A percentile compares a stretch with the other conserved stretches of the same genome.
phyloP scores from a whole-genome alignment of 2,113 vertebrate species.

The Cyprinus carpio region DNA sequence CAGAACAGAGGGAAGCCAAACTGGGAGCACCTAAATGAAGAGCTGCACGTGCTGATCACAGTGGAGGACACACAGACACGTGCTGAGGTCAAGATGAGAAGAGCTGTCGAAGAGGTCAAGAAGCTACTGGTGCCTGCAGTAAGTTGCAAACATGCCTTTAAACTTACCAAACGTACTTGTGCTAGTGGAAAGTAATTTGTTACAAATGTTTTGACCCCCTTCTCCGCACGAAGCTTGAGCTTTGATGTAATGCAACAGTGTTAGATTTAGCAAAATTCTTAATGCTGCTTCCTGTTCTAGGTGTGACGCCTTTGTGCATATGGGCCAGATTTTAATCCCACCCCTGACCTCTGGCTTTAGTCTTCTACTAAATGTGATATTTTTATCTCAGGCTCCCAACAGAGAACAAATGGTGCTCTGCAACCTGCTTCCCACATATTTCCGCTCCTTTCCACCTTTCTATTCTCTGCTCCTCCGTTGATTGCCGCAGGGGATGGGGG shows the following conservation, averaged over 20 bases:
- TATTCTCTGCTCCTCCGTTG: conserved; percentile 39
- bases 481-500: conserved; percentile 50
- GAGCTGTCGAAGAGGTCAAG: conserved; percentile 82
- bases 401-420: conserved; percentile 43
- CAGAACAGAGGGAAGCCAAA: conserved; percentile 84
- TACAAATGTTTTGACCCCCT: not conserved
- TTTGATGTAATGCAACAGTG: not conserved
- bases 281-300: not conserved
- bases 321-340: conserved; percentile 40
- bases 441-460: conserved; percentile 53
- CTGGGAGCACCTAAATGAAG: conserved; percentile 84
- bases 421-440: conserved; percentile 51
- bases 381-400: conserved; percentile 36
- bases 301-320: conserved; percentile 36
- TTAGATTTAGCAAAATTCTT: not conserved
- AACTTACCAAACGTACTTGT: not conserved
- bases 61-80: conserved; percentile 82
- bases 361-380: conserved; percentile 40
- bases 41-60: conserved; percentile 82
- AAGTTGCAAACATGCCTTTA: conserved; percentile 54
- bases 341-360: conserved; percentile 15
- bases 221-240: not conserved
- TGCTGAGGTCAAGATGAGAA: conserved; percentile 81
- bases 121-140: conserved; percentile 84
- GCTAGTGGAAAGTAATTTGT: not conserved